Evolutionary conservation across 2,797 vertebrate genomes (phyloP).

Genomic region (Phalloptychus januarius): DNA sequence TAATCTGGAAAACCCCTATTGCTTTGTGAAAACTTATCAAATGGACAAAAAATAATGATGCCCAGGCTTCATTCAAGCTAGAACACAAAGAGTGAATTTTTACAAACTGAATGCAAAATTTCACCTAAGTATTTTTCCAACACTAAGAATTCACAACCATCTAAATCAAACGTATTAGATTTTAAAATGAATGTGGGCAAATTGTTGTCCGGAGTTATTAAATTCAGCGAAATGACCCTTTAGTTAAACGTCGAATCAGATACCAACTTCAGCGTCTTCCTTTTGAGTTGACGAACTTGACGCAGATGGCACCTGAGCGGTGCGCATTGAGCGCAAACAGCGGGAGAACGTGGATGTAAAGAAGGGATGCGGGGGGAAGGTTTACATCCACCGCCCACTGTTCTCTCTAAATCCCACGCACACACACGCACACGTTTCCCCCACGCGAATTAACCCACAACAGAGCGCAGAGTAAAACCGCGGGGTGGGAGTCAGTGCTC

Average conservation of each 20-base stretch:
- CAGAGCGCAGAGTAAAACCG: constrained; percentile 29
- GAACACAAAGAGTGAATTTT: neutral
- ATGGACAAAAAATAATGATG: neutral
- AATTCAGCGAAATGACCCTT: neutral
- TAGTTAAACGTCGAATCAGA: neutral
- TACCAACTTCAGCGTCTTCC: neutral
- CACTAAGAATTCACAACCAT: neutral
- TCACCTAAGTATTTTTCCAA: neutral
- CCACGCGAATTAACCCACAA: constrained; percentile 46
- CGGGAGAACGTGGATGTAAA: constrained; percentile 10
- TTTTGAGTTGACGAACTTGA: constrained; percentile 61
- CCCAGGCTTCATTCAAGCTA: neutral
- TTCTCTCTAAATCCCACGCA: constrained; percentile 2
- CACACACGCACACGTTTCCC: constrained; percentile 9
- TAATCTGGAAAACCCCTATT: neutral
- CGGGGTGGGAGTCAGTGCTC: constrained; percentile 57
- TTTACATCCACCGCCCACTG: constrained; percentile 29
- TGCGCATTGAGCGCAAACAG: constrained; percentile 21
- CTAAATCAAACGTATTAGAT: neutral
- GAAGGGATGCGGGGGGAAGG: constrained; percentile 34
- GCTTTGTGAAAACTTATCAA: neutral
- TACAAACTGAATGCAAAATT: neutral
- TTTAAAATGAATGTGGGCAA: neutral
- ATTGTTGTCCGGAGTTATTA: neutral
- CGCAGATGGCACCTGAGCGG: constrained; percentile 32